Evolutionary conservation across 1,140 invertebrate species (phyloP).

Genomic region (Chrysoperla carnea): DNA sequence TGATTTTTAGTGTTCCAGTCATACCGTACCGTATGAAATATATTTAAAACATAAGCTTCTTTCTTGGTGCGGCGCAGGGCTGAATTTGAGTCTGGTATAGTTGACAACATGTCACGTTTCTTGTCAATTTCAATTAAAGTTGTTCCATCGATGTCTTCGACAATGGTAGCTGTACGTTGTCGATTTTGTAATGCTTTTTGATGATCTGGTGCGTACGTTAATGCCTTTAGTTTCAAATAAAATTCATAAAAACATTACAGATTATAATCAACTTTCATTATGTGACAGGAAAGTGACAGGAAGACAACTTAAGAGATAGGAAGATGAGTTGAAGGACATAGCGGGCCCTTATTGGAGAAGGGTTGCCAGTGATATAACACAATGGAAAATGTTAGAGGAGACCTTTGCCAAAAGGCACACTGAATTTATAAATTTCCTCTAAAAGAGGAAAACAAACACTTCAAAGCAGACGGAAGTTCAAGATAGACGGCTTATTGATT

Average conservation of each 20-base stretch:
- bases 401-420: too few relatives aligned
- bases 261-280: background rate
- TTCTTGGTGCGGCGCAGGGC: constrained; percentile 76
- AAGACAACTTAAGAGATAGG: background rate
- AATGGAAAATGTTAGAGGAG: too few relatives aligned
- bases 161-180: constrained; percentile 67
- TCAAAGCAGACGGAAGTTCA: too few relatives aligned
- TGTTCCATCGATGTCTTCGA: constrained; percentile 75
- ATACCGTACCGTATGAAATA: constrained; percentile 79
- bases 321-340: background rate
- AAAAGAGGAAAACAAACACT: too few relatives aligned
- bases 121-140: constrained; percentile 67
- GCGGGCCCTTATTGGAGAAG: background rate
- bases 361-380: too few relatives aligned
- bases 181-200: constrained; percentile 61
- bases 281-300: background rate
- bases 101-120: constrained; percentile 64
- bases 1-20: too few relatives aligned
- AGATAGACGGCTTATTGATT: too few relatives aligned
- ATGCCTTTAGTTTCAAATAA: constrained; percentile 38
- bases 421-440: too few relatives aligned
- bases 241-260: background rate
- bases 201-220: constrained; percentile 70
- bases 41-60: constrained; percentile 88
- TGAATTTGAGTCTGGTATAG: constrained; percentile 60